Evolutionary conservation across 2,888 invertebrate genomes (phyloP).

Genomic region (Phytoseiulus persimilis): DNA sequence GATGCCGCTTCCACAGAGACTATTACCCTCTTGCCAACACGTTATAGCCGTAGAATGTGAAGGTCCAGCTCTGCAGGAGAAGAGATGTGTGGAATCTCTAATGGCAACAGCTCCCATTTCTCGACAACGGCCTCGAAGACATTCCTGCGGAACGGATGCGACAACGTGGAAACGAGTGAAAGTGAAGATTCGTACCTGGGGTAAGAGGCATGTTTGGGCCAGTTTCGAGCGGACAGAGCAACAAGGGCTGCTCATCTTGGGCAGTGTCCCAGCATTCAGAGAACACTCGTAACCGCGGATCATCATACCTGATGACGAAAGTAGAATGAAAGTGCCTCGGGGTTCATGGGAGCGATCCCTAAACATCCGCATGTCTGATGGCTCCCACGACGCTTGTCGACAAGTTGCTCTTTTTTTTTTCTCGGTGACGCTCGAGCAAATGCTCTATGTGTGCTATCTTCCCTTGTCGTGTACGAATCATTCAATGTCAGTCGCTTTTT

Average conservation of each 20-base stretch:
- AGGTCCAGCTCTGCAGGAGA: not conserved
- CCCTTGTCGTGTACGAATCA: not conserved
- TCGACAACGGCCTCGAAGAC: too few relatives aligned
- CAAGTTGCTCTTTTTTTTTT: not conserved
- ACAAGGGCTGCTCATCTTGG: too few relatives aligned
- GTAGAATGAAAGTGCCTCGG: not conserved
- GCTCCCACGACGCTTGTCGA: not conserved
- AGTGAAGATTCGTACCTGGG: too few relatives aligned
- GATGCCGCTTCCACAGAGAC: not conserved
- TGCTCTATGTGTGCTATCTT: not conserved
- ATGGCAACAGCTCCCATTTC: not conserved
- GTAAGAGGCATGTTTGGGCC: too few relatives aligned
- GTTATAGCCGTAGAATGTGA: not conserved
- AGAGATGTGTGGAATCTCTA: not conserved
- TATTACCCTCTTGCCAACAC: not conserved
- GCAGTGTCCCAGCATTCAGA: too few relatives aligned
- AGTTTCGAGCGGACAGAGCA: too few relatives aligned
- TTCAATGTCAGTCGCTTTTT: not conserved
- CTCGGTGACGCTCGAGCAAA: not conserved
- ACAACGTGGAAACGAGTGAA: too few relatives aligned
- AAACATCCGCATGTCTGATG: not conserved
- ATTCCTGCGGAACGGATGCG: too few relatives aligned
- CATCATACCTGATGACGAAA: not conserved
- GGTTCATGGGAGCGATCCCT: not conserved
- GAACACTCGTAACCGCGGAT: not conserved